phyloP scores from a whole-genome alignment of 1,140 invertebrate species.

The Chlorops oryzae region DNA sequence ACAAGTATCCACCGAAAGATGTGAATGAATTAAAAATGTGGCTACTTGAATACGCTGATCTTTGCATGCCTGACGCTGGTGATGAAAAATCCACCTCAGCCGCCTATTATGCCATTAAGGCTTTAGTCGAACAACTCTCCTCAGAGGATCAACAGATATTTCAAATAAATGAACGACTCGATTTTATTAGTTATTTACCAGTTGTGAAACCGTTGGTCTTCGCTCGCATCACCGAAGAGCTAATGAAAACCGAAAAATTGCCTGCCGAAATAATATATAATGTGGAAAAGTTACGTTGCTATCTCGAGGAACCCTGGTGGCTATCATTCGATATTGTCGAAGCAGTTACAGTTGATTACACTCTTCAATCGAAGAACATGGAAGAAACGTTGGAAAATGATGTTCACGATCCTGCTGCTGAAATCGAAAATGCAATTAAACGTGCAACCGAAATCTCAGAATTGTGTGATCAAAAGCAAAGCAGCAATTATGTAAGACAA shows the following conservation, averaged over 20 bases:
- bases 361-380: no score
- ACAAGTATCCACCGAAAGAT: neutral
- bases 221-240: conserved; percentile 6
- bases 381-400: no score
- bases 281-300: conserved; percentile 2
- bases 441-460: no score
- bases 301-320: conserved; percentile 16
- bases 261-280: conserved; percentile 10
- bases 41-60: conserved; percentile 28
- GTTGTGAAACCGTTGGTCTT: conserved; percentile 18
- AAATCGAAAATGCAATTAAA: no score
- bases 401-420: no score
- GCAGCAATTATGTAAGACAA: no score
- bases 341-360: conserved; percentile 9
- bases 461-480: no score
- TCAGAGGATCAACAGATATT: neutral
- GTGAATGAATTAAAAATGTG: conserved; percentile 15
- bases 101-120: conserved; percentile 18
- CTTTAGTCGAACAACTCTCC: conserved; percentile 14
- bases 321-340: conserved; percentile 10
- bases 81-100: conserved; percentile 9
- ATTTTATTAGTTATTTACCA: conserved; percentile 19
- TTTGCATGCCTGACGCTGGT: conserved; percentile 13
- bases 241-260: neutral
- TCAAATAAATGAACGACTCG: neutral